Percentiles rank a stretch among this genome's conserved stretches.
Conservation (phyloP, 2,888 invertebrate genomes). For the Drosophila rubida region DNA sequence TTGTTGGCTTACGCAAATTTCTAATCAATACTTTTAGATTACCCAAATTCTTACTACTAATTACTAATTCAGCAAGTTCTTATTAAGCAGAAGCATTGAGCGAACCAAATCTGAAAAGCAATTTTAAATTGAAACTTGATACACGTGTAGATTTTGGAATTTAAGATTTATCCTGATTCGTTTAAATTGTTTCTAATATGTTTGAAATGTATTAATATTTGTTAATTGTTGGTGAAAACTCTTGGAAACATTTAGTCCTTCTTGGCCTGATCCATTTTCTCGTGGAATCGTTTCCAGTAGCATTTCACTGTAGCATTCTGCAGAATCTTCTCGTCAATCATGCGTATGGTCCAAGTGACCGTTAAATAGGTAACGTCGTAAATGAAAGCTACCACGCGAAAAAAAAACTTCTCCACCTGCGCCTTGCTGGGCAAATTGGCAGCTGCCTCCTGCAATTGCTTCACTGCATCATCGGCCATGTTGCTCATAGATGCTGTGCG, state of each 20-base stretch:
- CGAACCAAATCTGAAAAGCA: constrained; percentile 10
- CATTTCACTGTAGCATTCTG: constrained; percentile 62
- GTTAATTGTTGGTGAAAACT: background rate
- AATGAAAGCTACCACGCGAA: constrained; percentile 77
- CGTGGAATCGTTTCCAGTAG: constrained; percentile 73
- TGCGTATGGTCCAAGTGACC: constrained; percentile 54
- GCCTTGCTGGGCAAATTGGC: constrained; percentile 72
- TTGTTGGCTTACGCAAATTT: too few relatives aligned
- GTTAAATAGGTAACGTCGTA: constrained; percentile 73
- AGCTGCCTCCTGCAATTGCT: constrained; percentile 54
- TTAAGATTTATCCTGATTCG: constrained; percentile 41
- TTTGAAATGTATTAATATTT: background rate
- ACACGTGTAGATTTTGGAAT: constrained; percentile 19
- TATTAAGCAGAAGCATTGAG: background rate
- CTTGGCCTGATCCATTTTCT: constrained; percentile 80
- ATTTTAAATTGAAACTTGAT: constrained; percentile 8
- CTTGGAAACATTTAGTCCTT: constrained; percentile 50
- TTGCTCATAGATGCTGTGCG: background rate
- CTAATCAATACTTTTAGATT: too few relatives aligned
- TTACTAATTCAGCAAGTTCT: too few relatives aligned
- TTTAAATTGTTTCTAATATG: constrained; percentile 10
- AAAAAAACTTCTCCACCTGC: constrained; percentile 79
- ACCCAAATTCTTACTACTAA: too few relatives aligned
- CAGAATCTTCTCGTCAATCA: constrained; percentile 64
- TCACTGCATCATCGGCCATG: constrained; percentile 42